Conservation (phyloP, 2,113 vertebrate species). For the Sylvilagus bachmani region DNA sequence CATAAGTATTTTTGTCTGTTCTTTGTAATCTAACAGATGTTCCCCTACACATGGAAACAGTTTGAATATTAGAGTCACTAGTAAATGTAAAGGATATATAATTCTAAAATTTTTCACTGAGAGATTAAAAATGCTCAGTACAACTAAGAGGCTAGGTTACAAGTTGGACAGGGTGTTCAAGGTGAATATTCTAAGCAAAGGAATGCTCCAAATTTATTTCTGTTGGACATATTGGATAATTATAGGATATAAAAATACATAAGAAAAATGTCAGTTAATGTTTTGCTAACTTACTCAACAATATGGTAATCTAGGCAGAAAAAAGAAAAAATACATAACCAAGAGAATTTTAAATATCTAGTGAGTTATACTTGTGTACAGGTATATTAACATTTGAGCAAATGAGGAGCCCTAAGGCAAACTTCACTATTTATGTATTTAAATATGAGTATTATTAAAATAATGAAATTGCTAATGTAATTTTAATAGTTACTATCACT, state of each 20-base stretch:
- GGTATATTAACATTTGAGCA: neutral
- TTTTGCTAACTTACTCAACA: slow-evolving; percentile 15
- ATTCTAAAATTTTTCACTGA: neutral
- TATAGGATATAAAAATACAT: slow-evolving; percentile 3
- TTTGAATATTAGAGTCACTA: neutral
- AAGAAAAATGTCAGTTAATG: neutral
- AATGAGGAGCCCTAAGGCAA: neutral
- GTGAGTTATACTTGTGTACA: too few species aligned
- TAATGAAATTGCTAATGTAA: neutral
- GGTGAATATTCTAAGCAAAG: neutral
- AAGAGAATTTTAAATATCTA: neutral
- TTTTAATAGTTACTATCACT: neutral
- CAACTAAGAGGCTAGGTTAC: neutral
- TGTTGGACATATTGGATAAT: neutral
- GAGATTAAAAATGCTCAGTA: slow-evolving; percentile 45
- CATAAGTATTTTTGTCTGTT: neutral
- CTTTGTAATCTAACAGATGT: neutral
- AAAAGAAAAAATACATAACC: too few species aligned
- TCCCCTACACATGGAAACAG: neutral
- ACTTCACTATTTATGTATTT: neutral
- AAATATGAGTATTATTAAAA: neutral
- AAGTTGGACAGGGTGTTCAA: slow-evolving; percentile 28
- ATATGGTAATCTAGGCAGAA: neutral
- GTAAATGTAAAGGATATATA: neutral
- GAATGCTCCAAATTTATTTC: neutral